These are phyloP conservation scores for Neoseiulus cucumeris DNA, from an alignment of 1,140 invertebrate genomes.

Conservation along the genomic window DNA sequence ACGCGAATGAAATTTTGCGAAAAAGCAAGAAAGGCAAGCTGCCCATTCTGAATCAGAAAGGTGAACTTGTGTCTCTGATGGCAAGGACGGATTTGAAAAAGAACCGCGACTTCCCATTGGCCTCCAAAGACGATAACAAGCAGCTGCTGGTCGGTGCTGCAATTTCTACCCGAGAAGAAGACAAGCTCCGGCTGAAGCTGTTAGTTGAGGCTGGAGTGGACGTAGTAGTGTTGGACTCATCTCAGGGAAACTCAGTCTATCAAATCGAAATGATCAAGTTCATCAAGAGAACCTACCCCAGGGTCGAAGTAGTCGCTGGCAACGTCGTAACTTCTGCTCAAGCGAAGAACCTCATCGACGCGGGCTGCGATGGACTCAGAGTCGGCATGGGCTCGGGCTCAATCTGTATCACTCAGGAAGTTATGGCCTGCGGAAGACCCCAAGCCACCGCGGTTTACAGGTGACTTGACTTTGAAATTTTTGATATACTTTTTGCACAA, in stretches of 20 bases:
- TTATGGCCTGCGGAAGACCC: slow-evolving; percentile 94
- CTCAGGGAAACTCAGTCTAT: slow-evolving; percentile 90
- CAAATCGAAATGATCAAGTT: slow-evolving; percentile 88
- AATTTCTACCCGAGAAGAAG: slow-evolving; percentile 67
- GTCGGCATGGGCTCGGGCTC: slow-evolving; percentile 98
- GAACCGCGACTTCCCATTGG: slow-evolving; percentile 81
- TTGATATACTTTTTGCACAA: too few relatives aligned
- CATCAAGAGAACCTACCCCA: slow-evolving; percentile 72
- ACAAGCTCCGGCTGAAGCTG: slow-evolving; percentile 54
- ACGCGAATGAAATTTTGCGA: slow-evolving; percentile 84
- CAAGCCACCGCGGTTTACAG: slow-evolving; percentile 42
- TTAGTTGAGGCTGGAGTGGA: slow-evolving; percentile 78
- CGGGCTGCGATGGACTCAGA: slow-evolving; percentile 80
- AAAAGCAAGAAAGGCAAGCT: slow-evolving; percentile 93
- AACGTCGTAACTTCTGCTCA: slow-evolving; percentile 91
- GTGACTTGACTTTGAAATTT: too few relatives aligned
- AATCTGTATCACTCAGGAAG: slow-evolving; percentile 98
- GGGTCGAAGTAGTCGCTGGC: slow-evolving; percentile 82
- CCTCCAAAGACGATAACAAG: slow-evolving; percentile 93
- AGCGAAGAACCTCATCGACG: slow-evolving; percentile 91
- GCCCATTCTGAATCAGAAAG: slow-evolving; percentile 72
- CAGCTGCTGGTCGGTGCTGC: slow-evolving; percentile 92
- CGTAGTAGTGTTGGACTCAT: slow-evolving; percentile 89
- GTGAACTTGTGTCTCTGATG: slow-evolving; percentile 84
- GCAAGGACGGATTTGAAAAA: slow-evolving; percentile 96